Evolutionary conservation across 2,797 vertebrate species (phyloP).

Genomic region (Coracias cyanogaster): DNA sequence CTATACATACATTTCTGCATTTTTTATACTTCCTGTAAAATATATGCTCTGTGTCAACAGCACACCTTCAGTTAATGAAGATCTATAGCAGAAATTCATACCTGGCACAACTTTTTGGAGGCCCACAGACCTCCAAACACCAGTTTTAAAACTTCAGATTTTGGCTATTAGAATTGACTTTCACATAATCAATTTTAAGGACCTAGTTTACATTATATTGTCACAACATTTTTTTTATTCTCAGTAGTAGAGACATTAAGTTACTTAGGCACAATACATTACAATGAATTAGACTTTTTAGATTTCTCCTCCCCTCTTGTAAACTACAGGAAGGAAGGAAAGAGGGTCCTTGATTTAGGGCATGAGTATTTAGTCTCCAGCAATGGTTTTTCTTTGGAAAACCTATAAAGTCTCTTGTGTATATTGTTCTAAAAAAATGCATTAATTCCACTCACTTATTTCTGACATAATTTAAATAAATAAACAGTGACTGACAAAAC

Average conservation of each 20-base stretch:
- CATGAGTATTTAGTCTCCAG: background rate
- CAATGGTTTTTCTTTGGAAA: background rate
- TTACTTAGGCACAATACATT: background rate
- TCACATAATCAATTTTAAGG: background rate
- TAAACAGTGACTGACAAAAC: background rate
- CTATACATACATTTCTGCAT: background rate
- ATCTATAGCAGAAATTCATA: background rate
- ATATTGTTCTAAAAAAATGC: background rate
- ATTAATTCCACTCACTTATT: background rate
- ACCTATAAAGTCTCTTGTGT: rapidly evolving
- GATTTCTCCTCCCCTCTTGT: background rate
- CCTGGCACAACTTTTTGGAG: background rate
- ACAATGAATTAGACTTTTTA: background rate
- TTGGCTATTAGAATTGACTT: background rate
- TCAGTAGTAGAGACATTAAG: background rate
- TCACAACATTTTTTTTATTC: background rate
- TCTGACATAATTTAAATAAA: background rate
- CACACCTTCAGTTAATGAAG: background rate
- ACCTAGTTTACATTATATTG: background rate
- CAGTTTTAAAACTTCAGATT: background rate
- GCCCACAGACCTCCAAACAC: background rate
- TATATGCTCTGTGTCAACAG: background rate
- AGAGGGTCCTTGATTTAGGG: background rate
- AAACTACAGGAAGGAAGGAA: background rate
- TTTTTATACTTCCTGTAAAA: background rate